Conservation (phyloP, 2,113 vertebrate species). For the Scytalopus superciliaris region DNA sequence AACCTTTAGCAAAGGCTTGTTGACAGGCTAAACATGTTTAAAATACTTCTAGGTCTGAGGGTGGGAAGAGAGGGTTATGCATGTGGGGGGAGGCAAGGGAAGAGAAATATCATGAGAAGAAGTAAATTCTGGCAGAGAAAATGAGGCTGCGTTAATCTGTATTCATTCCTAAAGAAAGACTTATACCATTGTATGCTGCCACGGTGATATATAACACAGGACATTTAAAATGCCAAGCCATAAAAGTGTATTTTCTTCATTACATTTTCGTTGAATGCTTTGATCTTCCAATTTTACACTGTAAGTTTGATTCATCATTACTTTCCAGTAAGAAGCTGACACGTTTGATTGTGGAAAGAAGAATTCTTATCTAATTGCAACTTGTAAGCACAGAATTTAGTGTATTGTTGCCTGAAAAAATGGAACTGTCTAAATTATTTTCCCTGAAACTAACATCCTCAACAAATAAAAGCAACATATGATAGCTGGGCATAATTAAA, state of each 20-base stretch:
- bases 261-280: slow-evolving; percentile 57
- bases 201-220: slow-evolving; percentile 61
- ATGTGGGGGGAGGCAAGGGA: neutral
- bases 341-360: slow-evolving; percentile 70
- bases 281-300: slow-evolving; percentile 62
- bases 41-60: slow-evolving; percentile 72
- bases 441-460: slow-evolving; percentile 74
- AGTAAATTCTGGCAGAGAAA: slow-evolving; percentile 82
- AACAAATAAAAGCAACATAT: slow-evolving; percentile 76
- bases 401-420: slow-evolving; percentile 75
- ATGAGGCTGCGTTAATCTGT: slow-evolving; percentile 83
- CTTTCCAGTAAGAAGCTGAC: slow-evolving; percentile 71
- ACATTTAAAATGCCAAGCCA: slow-evolving; percentile 67
- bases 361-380: slow-evolving; percentile 78
- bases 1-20: slow-evolving; percentile 68
- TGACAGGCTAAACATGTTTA: slow-evolving; percentile 74
- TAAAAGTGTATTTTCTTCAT: slow-evolving; percentile 74
- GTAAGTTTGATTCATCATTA: slow-evolving; percentile 64
- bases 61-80: neutral
- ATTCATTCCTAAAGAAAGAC: slow-evolving; percentile 68
- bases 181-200: slow-evolving; percentile 36
- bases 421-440: slow-evolving; percentile 77
- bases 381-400: slow-evolving; percentile 76
- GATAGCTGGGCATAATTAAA: slow-evolving; percentile 76
- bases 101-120: slow-evolving; percentile 75